Evolutionary conservation across 2,888 invertebrate species (phyloP), one percentile per base, ranked within the genome.

Genomic region (Caenorhabditis sp.): DNA sequence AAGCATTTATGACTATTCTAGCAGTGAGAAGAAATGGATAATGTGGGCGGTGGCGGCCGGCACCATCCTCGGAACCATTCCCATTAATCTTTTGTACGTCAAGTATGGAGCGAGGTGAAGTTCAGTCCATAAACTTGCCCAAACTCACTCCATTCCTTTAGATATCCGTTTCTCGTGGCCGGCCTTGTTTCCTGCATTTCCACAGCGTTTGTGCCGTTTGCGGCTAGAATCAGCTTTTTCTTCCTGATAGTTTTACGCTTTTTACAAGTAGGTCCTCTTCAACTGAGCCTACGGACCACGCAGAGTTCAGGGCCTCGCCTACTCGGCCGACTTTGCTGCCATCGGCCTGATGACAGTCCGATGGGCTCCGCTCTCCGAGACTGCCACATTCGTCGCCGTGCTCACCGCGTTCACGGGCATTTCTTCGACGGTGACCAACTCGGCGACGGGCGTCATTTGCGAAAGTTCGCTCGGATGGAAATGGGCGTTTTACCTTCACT

Each of bases 321-420:
- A 81, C 37, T 81, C 81, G 0, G 81, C 81, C 8, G 81, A 81
- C 37, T 81, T 81, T 39, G 81, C 81, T 1, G 77, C 77, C 5
- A 77, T 77, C 35, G 77, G 83, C 9, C 41, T 84, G 35, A 75
- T 84, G 52, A 75, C 74, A 37, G 79, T 80, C 13, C 65, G 86
- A 50, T 86, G 86, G 86, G 86, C 86, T 1, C 83, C 86, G 1
- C 66, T 86, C 2, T 63, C 72, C 2, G 85, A 86, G 62, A 83
- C 83, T 1, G 85, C 83, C 1, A 80, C 85, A 8, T 86, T 86
- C 71, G 76, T 86, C n/a, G 78, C 83, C 7, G 61, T 85, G 8
- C 59, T 86, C 11, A 86, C 86, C 6, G 85, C 85, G 13, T 86
- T 86, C 59, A 80, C 86, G 2, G 81, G 85, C 1, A 55, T 86